Evolutionary conservation across 2,113 vertebrate genomes (phyloP), one percentile per base, ranked within the genome.

Genomic region (Ramphastos sulfuratus): DNA sequence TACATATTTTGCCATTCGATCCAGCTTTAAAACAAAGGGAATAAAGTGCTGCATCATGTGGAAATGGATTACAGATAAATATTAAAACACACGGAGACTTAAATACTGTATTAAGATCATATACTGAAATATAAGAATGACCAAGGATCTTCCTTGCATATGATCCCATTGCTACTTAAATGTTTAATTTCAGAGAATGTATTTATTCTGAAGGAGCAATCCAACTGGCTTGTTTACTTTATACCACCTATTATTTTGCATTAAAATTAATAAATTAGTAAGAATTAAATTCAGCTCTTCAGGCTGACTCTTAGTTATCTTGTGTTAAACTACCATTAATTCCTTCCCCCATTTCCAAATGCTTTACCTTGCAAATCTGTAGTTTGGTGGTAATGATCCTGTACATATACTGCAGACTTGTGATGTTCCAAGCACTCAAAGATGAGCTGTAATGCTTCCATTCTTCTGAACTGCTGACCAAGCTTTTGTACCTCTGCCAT

Each of bases 141-240:
- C 18, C 0, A 0, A n/a, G 33, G 8, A 35, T 54, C 74, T 75
- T 85, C 4, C 20, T 54, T 82, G 39, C 9, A 12, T 82, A 15
- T 13, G 18, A 55, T 70, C 21, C 35, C 18, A 24, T 42, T 85
- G 21, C 30, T 85, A 0, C 44, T 73, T 81, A n/a, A 76, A 30
- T 89, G 24, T 42, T 83, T 10, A 37, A 15, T 61, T 61, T 73
- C 71, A 82, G 33, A 44, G 17, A 74, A 14, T 50, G 21, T 76
- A 71, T 60, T 80, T 83, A 20, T 46, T 87, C 24, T 48, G n/a
- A 89, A 27, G 35, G 27, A 76, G 6, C 8, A 30, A 44, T 54
- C 50, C 39, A 39, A 15, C 20, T 85, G 46, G 9, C 14, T 73
- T 82, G 31, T 35, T 82, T 88, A 55, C 54, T 80, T 75, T 61